Percentiles rank a stretch among this genome's conserved stretches.
phyloP scores from a whole-genome alignment of 2,888 invertebrate species.

The Meteorus cinctellus region DNA sequence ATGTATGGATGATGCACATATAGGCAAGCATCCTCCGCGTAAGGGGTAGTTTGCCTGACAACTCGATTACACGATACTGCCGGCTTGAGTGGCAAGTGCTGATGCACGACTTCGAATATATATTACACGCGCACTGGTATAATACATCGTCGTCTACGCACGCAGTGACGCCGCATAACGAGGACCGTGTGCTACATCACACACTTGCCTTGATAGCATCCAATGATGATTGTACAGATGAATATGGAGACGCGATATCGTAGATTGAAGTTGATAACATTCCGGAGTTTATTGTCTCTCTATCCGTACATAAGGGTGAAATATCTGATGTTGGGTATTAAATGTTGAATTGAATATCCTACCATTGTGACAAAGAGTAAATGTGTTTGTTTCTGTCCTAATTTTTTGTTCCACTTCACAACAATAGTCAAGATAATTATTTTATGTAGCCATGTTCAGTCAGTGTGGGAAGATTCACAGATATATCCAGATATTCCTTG shows the following conservation, averaged over 20 bases:
- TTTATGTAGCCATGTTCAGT: no score
- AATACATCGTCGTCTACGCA: slow-evolving; percentile 30
- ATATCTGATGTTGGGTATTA: no score
- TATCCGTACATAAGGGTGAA: background rate
- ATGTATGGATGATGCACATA: background rate
- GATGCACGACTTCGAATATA: slow-evolving; percentile 46
- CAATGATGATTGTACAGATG: background rate
- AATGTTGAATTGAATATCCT: no score
- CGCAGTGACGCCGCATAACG: slow-evolving; percentile 26
- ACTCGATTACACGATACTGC: slow-evolving; percentile 66
- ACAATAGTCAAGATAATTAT: no score
- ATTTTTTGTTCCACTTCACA: no score
- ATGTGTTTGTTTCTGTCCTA: no score
- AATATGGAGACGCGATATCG: slow-evolving; percentile 1
- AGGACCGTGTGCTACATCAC: background rate
- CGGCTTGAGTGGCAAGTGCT: slow-evolving; percentile 65
- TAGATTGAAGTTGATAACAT: slow-evolving; percentile 14
- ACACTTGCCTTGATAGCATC: slow-evolving; percentile 27
- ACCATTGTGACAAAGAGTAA: no score
- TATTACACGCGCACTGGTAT: slow-evolving; percentile 11
- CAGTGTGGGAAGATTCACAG: no score
- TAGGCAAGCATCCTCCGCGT: slow-evolving; percentile 44
- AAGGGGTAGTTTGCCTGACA: slow-evolving; percentile 68
- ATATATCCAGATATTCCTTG: no score
- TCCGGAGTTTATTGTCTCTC: background rate